phyloP scores from a whole-genome alignment of 2,888 invertebrate species.

The Oscheius sp. region DNA sequence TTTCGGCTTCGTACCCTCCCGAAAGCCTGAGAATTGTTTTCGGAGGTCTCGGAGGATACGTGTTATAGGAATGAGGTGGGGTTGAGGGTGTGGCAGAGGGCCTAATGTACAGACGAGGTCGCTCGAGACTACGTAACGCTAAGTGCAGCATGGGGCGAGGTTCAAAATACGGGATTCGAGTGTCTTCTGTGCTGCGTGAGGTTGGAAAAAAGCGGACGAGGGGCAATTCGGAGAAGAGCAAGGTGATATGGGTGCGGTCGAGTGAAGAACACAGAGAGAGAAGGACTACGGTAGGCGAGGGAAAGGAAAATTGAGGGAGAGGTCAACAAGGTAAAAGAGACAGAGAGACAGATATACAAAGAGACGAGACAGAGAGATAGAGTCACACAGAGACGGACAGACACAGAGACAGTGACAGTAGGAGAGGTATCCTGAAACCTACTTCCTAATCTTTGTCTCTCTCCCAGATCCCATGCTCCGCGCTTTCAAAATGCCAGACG shows the following conservation, averaged over 20 bases:
- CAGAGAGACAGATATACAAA: background rate
- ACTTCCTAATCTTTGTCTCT: background rate
- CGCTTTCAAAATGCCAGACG: background rate
- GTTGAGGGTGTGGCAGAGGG: conserved; percentile 7
- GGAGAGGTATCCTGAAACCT: background rate
- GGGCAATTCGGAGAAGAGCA: no score
- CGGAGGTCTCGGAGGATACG: background rate
- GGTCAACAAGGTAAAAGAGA: background rate
- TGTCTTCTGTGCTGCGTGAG: no score
- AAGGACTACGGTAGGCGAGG: background rate
- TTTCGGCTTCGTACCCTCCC: background rate
- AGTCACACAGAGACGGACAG: background rate
- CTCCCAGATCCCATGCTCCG: background rate
- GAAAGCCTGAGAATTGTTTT: background rate
- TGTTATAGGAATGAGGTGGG: conserved; percentile 7
- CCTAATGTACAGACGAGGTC: conserved; percentile 31
- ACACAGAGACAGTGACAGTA: background rate
- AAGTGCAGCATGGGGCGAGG: conserved; percentile 3
- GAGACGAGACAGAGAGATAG: background rate
- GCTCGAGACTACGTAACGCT: conserved; percentile 4
- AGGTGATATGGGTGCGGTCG: conserved; percentile 19
- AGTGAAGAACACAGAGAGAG: background rate
- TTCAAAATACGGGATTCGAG: no score
- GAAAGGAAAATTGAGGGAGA: background rate
- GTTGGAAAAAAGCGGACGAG: no score